Evolutionary conservation across 2,888 invertebrate genomes (phyloP).

Genomic region (Pycnomerus fuliginosus): DNA sequence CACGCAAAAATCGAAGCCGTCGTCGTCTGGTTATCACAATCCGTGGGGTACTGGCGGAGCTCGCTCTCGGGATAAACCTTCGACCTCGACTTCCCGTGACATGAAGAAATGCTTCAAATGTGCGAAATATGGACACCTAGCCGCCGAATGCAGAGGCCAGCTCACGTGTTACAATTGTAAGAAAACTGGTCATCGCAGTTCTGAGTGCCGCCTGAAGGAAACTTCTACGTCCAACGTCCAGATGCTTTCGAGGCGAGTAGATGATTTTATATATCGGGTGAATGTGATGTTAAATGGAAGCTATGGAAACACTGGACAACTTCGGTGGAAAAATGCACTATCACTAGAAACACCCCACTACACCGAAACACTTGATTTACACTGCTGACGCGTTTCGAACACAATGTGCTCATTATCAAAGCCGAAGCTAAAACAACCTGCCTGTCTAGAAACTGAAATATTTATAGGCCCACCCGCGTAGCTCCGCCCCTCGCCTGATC

Average conservation of each 20-base stretch:
- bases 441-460: too few relatives aligned
- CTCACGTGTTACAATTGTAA: slow-evolving; percentile 6
- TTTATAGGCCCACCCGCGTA: too few relatives aligned
- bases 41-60: background rate
- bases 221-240: slow-evolving; percentile 1
- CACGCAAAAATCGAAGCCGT: background rate
- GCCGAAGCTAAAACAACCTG: too few relatives aligned
- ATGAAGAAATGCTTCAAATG: background rate
- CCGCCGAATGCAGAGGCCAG: background rate
- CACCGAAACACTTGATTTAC: too few relatives aligned
- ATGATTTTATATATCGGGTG: slow-evolving; percentile 12
- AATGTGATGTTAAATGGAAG: slow-evolving; percentile 5
- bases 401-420: too few relatives aligned
- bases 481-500: too few relatives aligned
- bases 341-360: too few relatives aligned
- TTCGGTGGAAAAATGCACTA: too few relatives aligned
- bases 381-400: too few relatives aligned
- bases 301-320: too few relatives aligned
- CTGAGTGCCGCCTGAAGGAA: slow-evolving; percentile 4
- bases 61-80: background rate
- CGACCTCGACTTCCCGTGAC: background rate
- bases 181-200: slow-evolving; percentile 8
- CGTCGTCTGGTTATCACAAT: background rate
- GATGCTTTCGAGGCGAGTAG: slow-evolving; percentile 12
- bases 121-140: background rate